Percentiles rank a stretch among this genome's conserved stretches.
These are phyloP conservation scores for Campoplex capitator DNA, from an alignment of 2,888 invertebrate genomes.

Conservation along the genomic window DNA sequence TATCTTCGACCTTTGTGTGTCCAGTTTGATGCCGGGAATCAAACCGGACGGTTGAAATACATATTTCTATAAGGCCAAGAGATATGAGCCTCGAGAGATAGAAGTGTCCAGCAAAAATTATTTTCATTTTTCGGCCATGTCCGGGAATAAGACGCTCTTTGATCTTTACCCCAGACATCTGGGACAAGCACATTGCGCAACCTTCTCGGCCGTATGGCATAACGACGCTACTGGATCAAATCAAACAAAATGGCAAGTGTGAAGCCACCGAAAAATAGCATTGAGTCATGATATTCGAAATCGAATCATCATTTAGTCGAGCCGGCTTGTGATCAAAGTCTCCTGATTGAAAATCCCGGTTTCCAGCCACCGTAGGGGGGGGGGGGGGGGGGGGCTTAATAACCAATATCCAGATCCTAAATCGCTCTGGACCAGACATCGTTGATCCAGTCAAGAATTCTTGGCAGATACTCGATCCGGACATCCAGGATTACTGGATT, in stretches of 20 bases:
- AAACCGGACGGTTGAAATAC: conserved; percentile 35
- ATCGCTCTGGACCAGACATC: neutral
- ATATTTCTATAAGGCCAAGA: neutral
- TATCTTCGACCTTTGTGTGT: conserved; percentile 4
- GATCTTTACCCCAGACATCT: neutral
- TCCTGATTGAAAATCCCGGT: no score
- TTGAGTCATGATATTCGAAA: neutral
- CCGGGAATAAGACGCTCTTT: neutral
- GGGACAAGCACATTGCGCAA: neutral
- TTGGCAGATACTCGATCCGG: no score
- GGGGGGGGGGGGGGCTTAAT: no score
- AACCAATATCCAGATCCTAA: neutral
- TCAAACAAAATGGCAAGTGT: neutral
- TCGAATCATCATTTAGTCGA: no score
- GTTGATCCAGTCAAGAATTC: neutral
- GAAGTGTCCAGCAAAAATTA: neutral
- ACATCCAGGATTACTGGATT: no score
- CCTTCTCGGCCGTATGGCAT: neutral
- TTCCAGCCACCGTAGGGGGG: no score
- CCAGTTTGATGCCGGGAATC: conserved; percentile 3
- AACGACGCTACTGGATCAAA: neutral
- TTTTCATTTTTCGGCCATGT: neutral
- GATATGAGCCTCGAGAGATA: neutral
- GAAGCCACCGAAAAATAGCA: neutral
- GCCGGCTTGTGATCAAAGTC: no score